Base-by-base conservation (phyloP, 2,113 vertebrate genomes). In the Dendrocopos noguchii region DNA sequence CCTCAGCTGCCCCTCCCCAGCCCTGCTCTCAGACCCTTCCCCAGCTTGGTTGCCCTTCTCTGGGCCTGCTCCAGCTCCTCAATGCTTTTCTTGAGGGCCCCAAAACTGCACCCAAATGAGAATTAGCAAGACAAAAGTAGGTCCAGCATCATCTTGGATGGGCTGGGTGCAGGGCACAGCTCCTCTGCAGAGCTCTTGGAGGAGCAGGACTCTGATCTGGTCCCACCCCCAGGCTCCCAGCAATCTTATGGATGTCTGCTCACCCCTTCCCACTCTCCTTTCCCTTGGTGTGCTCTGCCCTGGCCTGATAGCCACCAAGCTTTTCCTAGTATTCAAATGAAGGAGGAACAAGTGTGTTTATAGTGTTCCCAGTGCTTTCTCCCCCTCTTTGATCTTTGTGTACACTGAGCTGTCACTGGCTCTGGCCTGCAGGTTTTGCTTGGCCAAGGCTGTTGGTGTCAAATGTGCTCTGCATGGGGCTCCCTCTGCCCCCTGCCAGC, bases 301-400 rank as follows among this genome's bases (percentile, higher is more conserved):
- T 5, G 68, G 29, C 28, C 80, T 6, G 82, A 93, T 78, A 94
- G 78, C 67, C 72, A 1, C 79, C 1, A 6, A 31, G 90, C 88
- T 64, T 71, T 95, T 96, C 95, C 95, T 95, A 67, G 21, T 67
- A 95, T 96, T 96, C 42, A 95, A 17, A 39, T 7, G 10, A 39
- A 0, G 12, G 0, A 63, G 84, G 94, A 50, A 55, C 63, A 15
- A 0, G 2, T 0, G 2, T 86, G 56, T 95, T 92, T 73, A 50
- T 59, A 53, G 39, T 28, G 60, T 59, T 70, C 59, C 6, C 39
- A 15, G 22, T 29, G 18, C 1, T n/a, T 59, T 14, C 18, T 84
- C 60, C 7, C n/a, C 75, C 66, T 24, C 91, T 95, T 95, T 96
- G 95, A 94, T 88, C 85, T 95, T 31, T 29, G 70, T 47, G 80